Evolutionary conservation across 2,888 invertebrate genomes (phyloP).

Genomic region (Trachelus troglodyta): DNA sequence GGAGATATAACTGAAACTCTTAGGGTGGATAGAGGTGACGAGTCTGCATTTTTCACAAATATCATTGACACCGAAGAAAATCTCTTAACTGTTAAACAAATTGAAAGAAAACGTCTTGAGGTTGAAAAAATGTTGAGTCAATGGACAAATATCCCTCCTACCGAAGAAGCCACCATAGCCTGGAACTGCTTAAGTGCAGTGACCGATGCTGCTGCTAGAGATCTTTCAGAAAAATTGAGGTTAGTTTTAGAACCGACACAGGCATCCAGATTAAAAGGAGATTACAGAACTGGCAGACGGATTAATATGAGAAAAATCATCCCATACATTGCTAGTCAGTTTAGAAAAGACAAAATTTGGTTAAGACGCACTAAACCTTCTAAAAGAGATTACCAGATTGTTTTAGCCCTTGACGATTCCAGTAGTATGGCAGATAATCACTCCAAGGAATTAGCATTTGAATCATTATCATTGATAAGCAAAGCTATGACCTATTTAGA

Average conservation of each 20-base stretch:
- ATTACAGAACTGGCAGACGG: constrained; percentile 95
- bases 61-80: constrained; percentile 43
- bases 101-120: constrained; percentile 45
- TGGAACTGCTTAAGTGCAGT: constrained; percentile 75
- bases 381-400: constrained; percentile 95
- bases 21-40: constrained; percentile 75
- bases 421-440: constrained; percentile 90
- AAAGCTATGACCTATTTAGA: constrained; percentile 92
- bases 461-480: constrained; percentile 90
- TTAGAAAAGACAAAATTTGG: constrained; percentile 99
- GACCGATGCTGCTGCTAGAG: constrained; percentile 77
- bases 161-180: constrained; percentile 67
- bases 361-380: constrained; percentile 94
- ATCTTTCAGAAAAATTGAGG: constrained; percentile 92
- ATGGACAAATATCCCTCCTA: constrained; percentile 60
- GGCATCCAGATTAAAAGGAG: constrained; percentile 91
- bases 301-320: constrained; percentile 99
- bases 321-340: constrained; percentile 98
- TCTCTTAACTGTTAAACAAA: constrained; percentile 20
- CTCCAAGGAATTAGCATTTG: constrained; percentile 92
- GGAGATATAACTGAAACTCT: constrained; percentile 79
- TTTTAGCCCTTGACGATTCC: constrained; percentile 97
- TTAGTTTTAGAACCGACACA: constrained; percentile 96
- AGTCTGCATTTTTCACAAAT: constrained; percentile 82
- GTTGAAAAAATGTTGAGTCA: constrained; percentile 52